Percentiles rank a stretch among this genome's conserved stretches.
Conservation (phyloP, 2,888 invertebrate species). For the Sylvicola cinctus region DNA sequence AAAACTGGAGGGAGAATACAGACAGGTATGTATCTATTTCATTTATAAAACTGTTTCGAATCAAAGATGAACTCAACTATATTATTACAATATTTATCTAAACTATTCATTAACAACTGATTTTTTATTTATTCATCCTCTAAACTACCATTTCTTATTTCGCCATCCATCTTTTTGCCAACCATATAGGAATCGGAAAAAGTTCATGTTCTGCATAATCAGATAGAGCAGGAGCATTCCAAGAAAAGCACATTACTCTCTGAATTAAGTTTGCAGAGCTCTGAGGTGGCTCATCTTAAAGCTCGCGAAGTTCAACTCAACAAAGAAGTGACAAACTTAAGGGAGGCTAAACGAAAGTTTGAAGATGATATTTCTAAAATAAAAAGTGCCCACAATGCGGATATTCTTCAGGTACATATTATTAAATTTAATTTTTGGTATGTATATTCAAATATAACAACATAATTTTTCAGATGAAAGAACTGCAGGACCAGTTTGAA, state of each 20-base stretch:
- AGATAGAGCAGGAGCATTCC: conserved; percentile 80
- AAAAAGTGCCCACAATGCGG: conserved; percentile 43
- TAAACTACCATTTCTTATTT: too few species aligned
- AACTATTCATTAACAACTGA: too few species aligned
- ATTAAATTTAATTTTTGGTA: too few species aligned
- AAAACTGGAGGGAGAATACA: conserved; percentile 77
- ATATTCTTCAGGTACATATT: conserved; percentile 31
- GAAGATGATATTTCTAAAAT: conserved; percentile 60
- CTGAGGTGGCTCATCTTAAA: conserved; percentile 48
- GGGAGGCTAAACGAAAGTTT: conserved; percentile 45
- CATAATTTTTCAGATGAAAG: conserved; percentile 62
- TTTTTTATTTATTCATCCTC: too few species aligned
- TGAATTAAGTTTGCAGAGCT: conserved; percentile 52
- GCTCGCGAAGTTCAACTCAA: conserved; percentile 50
- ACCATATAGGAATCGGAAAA: conserved; percentile 23
- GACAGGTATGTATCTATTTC: conserved; percentile 46
- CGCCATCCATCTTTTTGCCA: neutral
- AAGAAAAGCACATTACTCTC: conserved; percentile 62
- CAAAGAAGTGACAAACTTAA: conserved; percentile 41
- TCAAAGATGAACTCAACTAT: too few species aligned
- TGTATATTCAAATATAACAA: conserved; percentile 18
- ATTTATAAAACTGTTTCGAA: neutral
- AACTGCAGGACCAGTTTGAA: conserved; percentile 85
- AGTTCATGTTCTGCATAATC: conserved; percentile 60
- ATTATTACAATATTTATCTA: too few species aligned